Percentiles rank a stretch among this genome's conserved stretches.
Conservation (phyloP, 2,113 vertebrate genomes). For the Numenius arquata region DNA sequence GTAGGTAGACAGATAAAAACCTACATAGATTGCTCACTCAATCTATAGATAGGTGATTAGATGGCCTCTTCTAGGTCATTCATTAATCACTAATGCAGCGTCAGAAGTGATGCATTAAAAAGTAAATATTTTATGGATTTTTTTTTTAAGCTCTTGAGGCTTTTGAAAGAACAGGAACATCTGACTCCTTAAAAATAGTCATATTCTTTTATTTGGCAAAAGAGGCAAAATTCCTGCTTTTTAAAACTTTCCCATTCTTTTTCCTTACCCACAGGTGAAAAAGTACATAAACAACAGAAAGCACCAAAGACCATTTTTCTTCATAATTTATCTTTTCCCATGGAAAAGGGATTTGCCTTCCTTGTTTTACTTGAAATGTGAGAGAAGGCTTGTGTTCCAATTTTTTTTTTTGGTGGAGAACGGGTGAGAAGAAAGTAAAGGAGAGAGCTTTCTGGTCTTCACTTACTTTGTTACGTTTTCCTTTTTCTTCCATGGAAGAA, state of each 20-base stretch:
- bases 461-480: background rate
- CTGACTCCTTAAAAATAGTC: background rate
- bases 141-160: background rate
- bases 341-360: background rate
- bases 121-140: background rate
- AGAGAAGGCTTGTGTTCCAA: background rate
- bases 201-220: background rate
- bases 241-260: background rate
- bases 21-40: background rate
- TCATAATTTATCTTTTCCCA: background rate
- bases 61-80: background rate
- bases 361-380: background rate
- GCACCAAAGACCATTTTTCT: background rate
- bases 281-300: background rate
- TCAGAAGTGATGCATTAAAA: background rate
- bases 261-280: background rate
- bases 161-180: background rate
- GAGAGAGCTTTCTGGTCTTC: background rate
- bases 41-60: fast-evolving
- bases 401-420: background rate
- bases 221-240: background rate
- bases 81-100: background rate
- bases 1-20: background rate
- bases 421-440: background rate
- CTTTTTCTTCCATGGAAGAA: background rate